These are phyloP conservation scores for Morinoia aosen DNA, from an alignment of 2,888 invertebrate genomes.

Conservation along the genomic window DNA sequence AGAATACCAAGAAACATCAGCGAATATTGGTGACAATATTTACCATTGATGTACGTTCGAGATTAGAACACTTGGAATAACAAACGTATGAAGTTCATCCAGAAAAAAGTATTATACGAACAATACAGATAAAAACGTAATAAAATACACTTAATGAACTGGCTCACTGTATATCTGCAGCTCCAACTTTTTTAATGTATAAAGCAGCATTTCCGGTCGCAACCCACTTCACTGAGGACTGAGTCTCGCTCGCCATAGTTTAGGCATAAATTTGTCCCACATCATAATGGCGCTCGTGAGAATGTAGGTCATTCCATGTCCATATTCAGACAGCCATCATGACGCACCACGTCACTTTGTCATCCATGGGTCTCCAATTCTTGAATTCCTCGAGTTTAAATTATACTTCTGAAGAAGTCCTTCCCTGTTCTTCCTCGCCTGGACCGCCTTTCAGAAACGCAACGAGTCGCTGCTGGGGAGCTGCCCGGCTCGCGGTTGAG, in stretches of 20 bases:
- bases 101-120: no score
- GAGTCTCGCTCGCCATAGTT: not conserved
- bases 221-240: not conserved
- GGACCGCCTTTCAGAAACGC: not conserved
- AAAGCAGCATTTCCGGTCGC: not conserved
- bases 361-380: not conserved
- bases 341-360: constrained; percentile 16
- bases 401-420: constrained; percentile 18
- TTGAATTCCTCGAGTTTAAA: constrained; percentile 26
- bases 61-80: no score
- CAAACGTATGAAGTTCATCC: no score
- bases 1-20: no score
- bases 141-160: no score
- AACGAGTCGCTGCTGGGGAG: not conserved
- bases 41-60: no score
- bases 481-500: not conserved
- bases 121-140: no score
- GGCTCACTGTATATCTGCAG: not conserved
- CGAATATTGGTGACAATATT: no score
- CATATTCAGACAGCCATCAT: not conserved
- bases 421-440: not conserved
- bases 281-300: not conserved
- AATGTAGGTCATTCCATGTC: not conserved
- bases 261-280: not conserved
- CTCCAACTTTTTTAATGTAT: no score